Evolutionary conservation across 2,113 vertebrate genomes (phyloP), one percentile per base, ranked within the genome.

Genomic region (Oplegnathus fasciatus): DNA sequence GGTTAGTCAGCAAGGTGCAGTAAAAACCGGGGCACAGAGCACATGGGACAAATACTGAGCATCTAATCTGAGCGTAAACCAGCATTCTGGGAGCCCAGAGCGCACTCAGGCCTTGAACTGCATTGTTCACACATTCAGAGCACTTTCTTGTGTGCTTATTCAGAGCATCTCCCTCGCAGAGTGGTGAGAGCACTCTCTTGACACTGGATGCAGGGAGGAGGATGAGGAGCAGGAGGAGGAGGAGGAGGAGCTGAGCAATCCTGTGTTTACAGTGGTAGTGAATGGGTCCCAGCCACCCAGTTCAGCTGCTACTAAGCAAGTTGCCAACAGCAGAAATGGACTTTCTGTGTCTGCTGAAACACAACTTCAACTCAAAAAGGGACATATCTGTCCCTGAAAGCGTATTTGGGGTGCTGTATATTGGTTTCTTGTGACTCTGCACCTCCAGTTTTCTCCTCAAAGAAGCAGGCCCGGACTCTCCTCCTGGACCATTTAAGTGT

Each of bases 91-190:
- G 75, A 76, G 55, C 54, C 34, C 32, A 24, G 28, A 34, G 74
- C 28, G 32, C 28, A 70, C 52, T 48, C 24, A 64, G 80, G 44
- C 69, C 75, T 61, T 64, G 78, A 72, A 71, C 46, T 44, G 64
- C 73, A 65, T 58, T 85, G 77, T 75, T 75, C 76, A 14, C 60
- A 46, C 62, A 73, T 79, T 83, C 68, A 50, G 44, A 70, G 32
- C 75, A 28, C 22, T 77, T 83, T 68, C 44, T 28, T 26, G 20
- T 78, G 66, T 69, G 57, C 73, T 74, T 81, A 69, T 84, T 87
- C 83, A 65, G 77, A 84, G 84, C 64, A 24, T 66, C 75, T 58
- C 20, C 66, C 40, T 79, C 2, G 26, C 65, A 28, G 64, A 72
- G 55, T 1, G 1, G 10, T n/a, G 30, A 66, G 73, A 79, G 64